Evolutionary conservation across 2,113 vertebrate species (phyloP).

Genomic region (Nannospalax galili): DNA sequence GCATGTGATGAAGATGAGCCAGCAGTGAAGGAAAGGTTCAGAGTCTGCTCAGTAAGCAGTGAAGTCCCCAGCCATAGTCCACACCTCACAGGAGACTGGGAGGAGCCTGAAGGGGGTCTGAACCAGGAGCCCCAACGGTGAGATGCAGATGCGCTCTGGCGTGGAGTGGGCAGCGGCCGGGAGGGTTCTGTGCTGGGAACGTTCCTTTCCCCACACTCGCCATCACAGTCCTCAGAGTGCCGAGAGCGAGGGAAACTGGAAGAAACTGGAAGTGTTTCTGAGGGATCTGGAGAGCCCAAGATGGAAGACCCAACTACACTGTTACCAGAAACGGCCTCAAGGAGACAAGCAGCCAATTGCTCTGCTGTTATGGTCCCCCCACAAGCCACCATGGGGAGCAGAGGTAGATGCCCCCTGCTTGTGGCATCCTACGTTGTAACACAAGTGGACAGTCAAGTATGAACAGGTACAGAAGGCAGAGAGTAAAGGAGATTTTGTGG

Average conservation of each 20-base stretch:
- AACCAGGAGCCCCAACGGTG: background rate
- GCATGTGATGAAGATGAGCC: no score
- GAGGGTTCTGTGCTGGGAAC: background rate
- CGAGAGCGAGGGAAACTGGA: conserved; percentile 17
- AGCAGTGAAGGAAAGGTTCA: no score
- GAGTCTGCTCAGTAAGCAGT: no score
- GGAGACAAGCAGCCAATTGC: background rate
- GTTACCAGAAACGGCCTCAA: conserved; percentile 46
- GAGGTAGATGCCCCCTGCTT: no score
- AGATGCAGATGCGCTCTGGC: no score
- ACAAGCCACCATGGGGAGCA: no score
- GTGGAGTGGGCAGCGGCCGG: no score
- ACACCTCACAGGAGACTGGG: background rate
- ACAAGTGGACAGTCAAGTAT: background rate
- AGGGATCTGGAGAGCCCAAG: background rate
- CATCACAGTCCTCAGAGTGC: conserved; percentile 15
- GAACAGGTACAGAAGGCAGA: background rate
- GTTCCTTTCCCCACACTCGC: background rate
- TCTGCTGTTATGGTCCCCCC: background rate
- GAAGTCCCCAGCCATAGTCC: no score
- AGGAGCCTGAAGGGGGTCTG: background rate
- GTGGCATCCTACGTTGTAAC: no score
- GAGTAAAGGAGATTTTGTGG: background rate
- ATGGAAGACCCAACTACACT: conserved; percentile 49
- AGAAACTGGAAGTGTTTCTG: background rate